Evolutionary conservation across 2,888 invertebrate species (phyloP).

Genomic region (Hoplodrina ambigua): DNA sequence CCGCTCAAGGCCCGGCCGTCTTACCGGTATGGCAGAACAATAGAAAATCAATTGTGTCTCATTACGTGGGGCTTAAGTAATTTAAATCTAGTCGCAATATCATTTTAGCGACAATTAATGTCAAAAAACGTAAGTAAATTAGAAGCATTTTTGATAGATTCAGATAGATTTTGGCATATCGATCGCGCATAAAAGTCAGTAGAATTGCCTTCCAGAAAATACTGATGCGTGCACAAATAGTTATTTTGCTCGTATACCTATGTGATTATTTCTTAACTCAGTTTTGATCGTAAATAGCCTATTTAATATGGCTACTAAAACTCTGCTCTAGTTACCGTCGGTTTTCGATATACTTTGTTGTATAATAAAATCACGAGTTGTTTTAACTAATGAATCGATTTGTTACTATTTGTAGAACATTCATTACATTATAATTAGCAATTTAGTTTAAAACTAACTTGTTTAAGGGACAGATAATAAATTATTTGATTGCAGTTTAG

Average conservation of each 20-base stretch:
- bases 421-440: slow-evolving; percentile 36
- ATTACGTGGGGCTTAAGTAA: no score
- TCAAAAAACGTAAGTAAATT: no score
- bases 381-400: slow-evolving; percentile 37
- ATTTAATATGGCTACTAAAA: slow-evolving; percentile 27
- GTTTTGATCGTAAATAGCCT: slow-evolving; percentile 29
- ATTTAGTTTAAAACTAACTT: slow-evolving; percentile 20
- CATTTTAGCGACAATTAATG: no score
- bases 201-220: no score
- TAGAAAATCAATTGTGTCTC: no score
- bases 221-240: no score
- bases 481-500: slow-evolving; percentile 16
- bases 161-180: no score
- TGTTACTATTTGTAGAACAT: slow-evolving; percentile 43
- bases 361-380: slow-evolving; percentile 18
- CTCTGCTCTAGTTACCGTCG: slow-evolving; percentile 16
- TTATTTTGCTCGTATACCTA: not conserved
- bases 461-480: slow-evolving; percentile 17
- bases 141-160: no score
- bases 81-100: no score
- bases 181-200: no score
- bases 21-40: no score
- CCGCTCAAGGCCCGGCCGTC: no score
- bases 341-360: not conserved
- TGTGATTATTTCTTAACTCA: slow-evolving; percentile 5